phyloP scores from a whole-genome alignment of 2,113 vertebrate species.

The Salvelinus alpinus region DNA sequence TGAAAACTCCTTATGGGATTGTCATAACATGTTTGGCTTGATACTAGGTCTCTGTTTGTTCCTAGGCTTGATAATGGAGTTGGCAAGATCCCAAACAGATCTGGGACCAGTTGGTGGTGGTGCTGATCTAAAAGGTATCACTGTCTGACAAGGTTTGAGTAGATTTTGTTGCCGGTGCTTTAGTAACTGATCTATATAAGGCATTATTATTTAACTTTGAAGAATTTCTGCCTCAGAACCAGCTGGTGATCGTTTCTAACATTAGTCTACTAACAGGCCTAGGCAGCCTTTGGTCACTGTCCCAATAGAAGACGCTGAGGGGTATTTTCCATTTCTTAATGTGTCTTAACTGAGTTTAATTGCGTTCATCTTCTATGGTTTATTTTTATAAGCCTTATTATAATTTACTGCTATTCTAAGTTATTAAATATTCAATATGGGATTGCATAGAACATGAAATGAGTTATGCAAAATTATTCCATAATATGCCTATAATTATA shows the following conservation, averaged over 20 bases:
- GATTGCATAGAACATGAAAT: slow-evolving; percentile 22
- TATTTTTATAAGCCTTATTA: slow-evolving; percentile 38
- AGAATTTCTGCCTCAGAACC: neutral
- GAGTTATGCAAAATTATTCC: slow-evolving; percentile 35
- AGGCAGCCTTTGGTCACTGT: neutral
- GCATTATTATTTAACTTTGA: neutral
- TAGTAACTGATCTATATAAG: no score
- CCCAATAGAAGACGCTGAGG: slow-evolving; percentile 1
- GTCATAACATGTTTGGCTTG: no score
- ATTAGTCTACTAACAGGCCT: neutral
- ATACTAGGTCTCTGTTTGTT: no score
- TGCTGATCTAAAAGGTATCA: neutral
- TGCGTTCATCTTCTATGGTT: slow-evolving; percentile 3
- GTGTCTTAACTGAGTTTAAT: slow-evolving; percentile 19
- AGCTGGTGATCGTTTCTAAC: neutral
- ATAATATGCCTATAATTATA: slow-evolving; percentile 47
- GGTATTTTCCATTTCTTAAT: slow-evolving; percentile 5
- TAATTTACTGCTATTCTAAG: slow-evolving; percentile 34
- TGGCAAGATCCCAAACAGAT: no score
- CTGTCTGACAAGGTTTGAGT: neutral
- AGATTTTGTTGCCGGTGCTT: no score
- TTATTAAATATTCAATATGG: slow-evolving; percentile 45
- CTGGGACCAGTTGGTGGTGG: neutral
- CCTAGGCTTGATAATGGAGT: no score
- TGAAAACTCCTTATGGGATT: no score